Conservation (phyloP, 2,888 invertebrate genomes). For the Cyaniris semiargus region DNA sequence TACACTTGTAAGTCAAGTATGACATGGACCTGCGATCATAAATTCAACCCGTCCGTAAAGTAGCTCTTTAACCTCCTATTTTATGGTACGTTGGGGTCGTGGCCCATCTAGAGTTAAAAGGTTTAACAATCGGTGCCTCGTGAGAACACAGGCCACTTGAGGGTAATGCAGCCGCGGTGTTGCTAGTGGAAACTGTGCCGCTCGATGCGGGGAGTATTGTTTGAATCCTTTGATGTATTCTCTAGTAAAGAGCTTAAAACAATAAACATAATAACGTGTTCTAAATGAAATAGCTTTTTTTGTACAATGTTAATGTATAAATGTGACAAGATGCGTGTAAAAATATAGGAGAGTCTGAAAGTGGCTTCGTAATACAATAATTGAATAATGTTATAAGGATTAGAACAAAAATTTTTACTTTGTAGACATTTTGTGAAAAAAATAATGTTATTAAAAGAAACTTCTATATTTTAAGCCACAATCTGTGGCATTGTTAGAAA, state of each 20-base stretch:
- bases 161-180: constrained; percentile 53
- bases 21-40: constrained; percentile 36
- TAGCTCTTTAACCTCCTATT: constrained; percentile 46
- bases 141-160: constrained; percentile 65
- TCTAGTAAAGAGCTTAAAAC: background rate
- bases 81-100: constrained; percentile 63
- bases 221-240: background rate
- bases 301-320: too few relatives aligned
- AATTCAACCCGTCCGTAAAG: constrained; percentile 49
- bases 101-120: constrained; percentile 70
- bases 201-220: background rate
- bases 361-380: too few relatives aligned
- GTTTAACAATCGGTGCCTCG: constrained; percentile 72
- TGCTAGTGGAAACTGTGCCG: constrained; percentile 24
- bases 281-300: too few relatives aligned
- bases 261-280: too few relatives aligned
- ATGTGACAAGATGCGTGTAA: too few relatives aligned
- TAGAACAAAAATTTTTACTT: too few relatives aligned
- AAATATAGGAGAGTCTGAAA: too few relatives aligned
- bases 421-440: too few relatives aligned
- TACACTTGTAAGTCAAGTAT: constrained; percentile 35
- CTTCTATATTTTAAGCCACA: too few relatives aligned
- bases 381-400: too few relatives aligned
- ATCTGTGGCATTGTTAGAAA: background rate
- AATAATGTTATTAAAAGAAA: too few relatives aligned